A percentile compares a stretch with the other conserved stretches of the same genome.
phyloP scores from a whole-genome alignment of 2,797 vertebrate genomes.

The Intellagama lesueurii region DNA sequence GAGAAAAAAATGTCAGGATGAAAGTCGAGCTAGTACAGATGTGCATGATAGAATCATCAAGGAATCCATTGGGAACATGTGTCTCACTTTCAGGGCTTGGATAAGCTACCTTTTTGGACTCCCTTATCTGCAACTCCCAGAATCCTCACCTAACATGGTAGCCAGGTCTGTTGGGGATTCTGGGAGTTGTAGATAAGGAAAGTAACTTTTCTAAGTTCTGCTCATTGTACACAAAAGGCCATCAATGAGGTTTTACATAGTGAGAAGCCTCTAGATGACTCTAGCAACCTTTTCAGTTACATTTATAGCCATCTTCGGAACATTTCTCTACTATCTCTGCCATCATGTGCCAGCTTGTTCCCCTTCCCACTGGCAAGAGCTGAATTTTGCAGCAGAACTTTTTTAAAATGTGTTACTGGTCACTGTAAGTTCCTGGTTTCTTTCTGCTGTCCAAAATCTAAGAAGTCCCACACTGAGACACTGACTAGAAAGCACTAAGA shows the following conservation, averaged over 20 bases:
- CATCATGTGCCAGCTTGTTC: background rate
- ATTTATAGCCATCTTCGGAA: background rate
- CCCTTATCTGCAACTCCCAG: too few relatives aligned
- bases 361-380: background rate
- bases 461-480: background rate
- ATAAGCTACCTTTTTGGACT: too few relatives aligned
- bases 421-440: background rate
- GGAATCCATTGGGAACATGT: background rate
- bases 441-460: background rate
- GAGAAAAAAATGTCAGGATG: background rate
- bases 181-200: too few relatives aligned
- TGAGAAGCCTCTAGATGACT: background rate
- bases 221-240: too few relatives aligned
- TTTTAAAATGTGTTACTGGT: background rate
- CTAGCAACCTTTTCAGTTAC: background rate
- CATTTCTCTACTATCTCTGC: background rate
- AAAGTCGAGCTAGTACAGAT: too few relatives aligned
- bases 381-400: too few relatives aligned
- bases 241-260: background rate
- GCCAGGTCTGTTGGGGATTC: too few relatives aligned
- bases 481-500: background rate
- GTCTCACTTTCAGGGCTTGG: background rate
- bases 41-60: background rate
- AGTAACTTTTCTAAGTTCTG: too few relatives aligned
- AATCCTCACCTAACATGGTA: too few relatives aligned